These are phyloP conservation scores for Ictalurus punctatus DNA, from an alignment of 2,113 vertebrate species.

Conservation along the genomic window DNA sequence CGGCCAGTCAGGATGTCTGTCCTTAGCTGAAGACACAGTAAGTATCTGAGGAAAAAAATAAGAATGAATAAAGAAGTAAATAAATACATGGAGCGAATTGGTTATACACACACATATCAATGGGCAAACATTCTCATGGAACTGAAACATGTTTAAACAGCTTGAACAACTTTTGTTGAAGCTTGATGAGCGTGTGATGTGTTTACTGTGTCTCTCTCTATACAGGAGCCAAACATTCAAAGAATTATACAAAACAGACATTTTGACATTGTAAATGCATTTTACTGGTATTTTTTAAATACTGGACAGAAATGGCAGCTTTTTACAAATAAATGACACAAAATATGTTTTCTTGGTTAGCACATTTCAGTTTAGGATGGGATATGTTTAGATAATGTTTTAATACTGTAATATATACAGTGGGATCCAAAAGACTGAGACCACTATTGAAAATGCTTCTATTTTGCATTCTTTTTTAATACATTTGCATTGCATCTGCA, in stretches of 20 bases:
- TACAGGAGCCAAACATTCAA: background rate
- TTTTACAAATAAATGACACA: background rate
- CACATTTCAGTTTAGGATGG: background rate
- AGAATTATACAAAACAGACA: background rate
- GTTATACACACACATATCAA: background rate
- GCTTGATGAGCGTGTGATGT: constrained; percentile 6
- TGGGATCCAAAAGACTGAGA: background rate
- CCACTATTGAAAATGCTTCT: background rate
- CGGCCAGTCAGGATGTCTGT: constrained; percentile 85
- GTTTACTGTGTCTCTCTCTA: background rate
- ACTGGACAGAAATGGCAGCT: background rate
- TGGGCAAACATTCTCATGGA: background rate
- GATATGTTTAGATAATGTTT: background rate
- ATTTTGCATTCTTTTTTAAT: background rate
- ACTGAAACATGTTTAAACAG: background rate
- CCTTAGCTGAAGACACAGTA: constrained; percentile 91
- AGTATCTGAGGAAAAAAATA: constrained; percentile 76
- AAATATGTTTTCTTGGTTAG: background rate
- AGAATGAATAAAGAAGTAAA: background rate
- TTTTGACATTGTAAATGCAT: background rate
- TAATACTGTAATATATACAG: background rate
- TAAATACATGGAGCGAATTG: background rate
- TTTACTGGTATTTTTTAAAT: background rate
- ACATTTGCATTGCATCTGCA: background rate
- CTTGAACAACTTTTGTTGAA: background rate